Conservation (phyloP, 2,113 vertebrate species). For the Calcarius ornatus region DNA sequence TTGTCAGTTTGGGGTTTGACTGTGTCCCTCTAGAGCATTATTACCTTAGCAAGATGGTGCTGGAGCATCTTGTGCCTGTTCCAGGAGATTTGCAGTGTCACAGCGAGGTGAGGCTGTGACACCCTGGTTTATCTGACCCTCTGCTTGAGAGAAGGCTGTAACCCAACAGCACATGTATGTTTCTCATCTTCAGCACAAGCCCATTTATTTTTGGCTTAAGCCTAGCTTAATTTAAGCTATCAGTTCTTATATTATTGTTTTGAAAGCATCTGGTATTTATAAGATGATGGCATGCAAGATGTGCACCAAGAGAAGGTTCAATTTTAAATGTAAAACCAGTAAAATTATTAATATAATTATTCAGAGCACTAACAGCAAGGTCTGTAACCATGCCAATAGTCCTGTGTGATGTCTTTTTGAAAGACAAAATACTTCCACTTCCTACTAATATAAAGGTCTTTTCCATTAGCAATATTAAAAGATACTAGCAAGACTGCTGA, state of each 20-base stretch:
- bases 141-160: neutral
- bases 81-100: neutral
- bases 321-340: neutral
- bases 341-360: neutral
- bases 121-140: neutral
- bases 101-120: no score
- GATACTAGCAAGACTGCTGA: neutral
- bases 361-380: neutral
- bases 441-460: neutral
- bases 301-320: neutral
- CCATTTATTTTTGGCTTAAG: neutral
- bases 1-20: neutral
- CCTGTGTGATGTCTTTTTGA: neutral
- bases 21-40: neutral
- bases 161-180: fast-evolving
- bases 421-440: neutral
- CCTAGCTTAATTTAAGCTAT: neutral
- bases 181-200: neutral
- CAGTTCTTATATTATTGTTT: neutral
- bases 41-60: neutral
- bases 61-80: neutral
- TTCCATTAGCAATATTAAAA: neutral
- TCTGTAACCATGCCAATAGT: neutral
- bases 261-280: neutral
- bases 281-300: neutral